Base-by-base conservation (phyloP, 2,797 vertebrate species). In the Hemitrygon akajei region DNA sequence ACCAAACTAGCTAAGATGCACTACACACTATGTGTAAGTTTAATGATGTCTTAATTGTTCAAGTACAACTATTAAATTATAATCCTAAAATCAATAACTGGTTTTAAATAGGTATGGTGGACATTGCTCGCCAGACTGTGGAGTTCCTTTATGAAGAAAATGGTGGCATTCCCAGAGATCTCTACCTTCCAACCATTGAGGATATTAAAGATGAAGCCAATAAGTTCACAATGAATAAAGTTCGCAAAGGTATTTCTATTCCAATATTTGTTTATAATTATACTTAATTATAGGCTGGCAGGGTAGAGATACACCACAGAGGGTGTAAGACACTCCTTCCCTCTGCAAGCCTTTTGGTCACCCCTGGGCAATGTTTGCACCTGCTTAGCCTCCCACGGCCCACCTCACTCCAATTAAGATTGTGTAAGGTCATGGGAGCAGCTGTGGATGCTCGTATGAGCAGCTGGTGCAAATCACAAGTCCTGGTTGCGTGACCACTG, bases 211-310 rank as follows among this genome's bases (percentile, higher is more conserved):
- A 99, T 0, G 99, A 99, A 95, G 99, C 99, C 94, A 99, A 99
- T 96, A 99, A 99, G 95, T 99, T 99, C 96, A 99, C 98, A 1
- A 98, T 98, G 37, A 99, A 99, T 96, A 99, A 99, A 99, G 99
- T 99, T 95, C 98, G 98, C 95, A 99, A 99, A 99, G 99, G 99
- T 99, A 96, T 94, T 91, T 81, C 47, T 66, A 34, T 37, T 69
- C 37, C 16, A 47, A 63, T 86, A 16, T 58, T 6, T 86, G 40
- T 84, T 69, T 34, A 30, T 66, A 91, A 66, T 60, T 91, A 20
- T 20, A 18, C n/a, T 34, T 40, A 34, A 47, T 47, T 47, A 47
- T 47, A 47, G 47, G 47, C 47, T 47, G 47, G 47, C 47, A 47
- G 4, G 47, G 47, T 47, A 1, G 47, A 47, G 47, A 47, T 47